Evolutionary conservation across 2,113 vertebrate genomes (phyloP), one percentile per base, ranked within the genome.

Genomic region (Varanus komodoensis): DNA sequence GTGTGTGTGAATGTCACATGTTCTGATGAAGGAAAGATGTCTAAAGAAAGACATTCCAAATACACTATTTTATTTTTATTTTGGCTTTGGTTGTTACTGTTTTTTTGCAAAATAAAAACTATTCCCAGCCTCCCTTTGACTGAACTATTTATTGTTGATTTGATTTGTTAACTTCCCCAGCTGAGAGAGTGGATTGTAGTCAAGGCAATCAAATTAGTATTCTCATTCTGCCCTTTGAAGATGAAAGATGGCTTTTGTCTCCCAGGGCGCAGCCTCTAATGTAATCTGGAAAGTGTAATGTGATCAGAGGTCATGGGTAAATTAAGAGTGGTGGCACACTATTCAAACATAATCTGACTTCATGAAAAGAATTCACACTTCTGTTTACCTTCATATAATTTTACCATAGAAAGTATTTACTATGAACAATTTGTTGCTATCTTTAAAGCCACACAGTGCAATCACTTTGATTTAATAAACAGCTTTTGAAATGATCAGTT

Each of bases 161-260:
- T 0, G 0, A 79, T 93, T 93, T 88, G 17, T 90, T 95, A 77
- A 32, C 50, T 95, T 68, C 89, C 57, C 57, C 91, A 94, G 91
- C 75, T 19, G 84, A 25, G 89, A 92, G 48, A 81, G 61, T 34
- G 2, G 4, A 73, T 91, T 87, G 75, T 52, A 89, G 19, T 68
- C 27, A 91, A 87, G 57, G 8, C 78, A 86, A 84, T 44, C 7
- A 73, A n/a, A 78, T 93, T 89, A 92, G 6, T 84, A 88, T 87
- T 91, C 34, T 81, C 92, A 75, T 82, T 91, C 34, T 91, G 92
- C 44, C 79, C 77, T 96, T 90, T 29, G 52, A 86, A 90, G 73
- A 93, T 87, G 34, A 88, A 90, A 95, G 54, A 88, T 91, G 74
- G 27, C 14, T 92, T 87, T 91, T 87, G 11, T 78, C 21, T 96